phyloP scores from a whole-genome alignment of 2,888 invertebrate genomes.

The Odontomyia ornata region DNA sequence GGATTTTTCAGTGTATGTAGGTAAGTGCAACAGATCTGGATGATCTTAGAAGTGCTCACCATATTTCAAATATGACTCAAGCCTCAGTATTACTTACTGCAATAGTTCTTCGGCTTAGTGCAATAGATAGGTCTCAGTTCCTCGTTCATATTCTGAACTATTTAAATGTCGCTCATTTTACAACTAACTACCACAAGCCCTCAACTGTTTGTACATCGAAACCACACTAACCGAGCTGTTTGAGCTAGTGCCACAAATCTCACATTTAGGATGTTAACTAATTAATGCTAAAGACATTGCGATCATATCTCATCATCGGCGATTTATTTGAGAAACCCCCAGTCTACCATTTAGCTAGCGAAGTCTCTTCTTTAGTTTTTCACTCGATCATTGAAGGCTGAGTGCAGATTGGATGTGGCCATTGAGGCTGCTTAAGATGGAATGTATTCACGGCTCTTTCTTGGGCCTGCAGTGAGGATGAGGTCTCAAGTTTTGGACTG shows the following conservation, averaged over 20 bases:
- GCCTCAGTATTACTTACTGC: too few species aligned
- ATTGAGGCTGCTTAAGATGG: not conserved
- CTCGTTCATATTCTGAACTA: conserved; percentile 3
- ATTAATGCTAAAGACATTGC: conserved; percentile 21
- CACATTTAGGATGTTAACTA: conserved; percentile 19
- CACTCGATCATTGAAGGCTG: too few species aligned
- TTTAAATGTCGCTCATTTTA: conserved; percentile 10
- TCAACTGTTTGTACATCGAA: too few species aligned
- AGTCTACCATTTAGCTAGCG: not conserved
- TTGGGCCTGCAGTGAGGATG: not conserved
- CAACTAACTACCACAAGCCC: too few species aligned
- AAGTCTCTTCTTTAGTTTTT: too few species aligned
- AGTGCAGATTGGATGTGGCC: not conserved
- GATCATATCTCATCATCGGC: conserved; percentile 1
- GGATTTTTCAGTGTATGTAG: too few species aligned
- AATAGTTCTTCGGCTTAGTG: too few species aligned
- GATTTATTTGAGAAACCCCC: not conserved
- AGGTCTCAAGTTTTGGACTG: not conserved
- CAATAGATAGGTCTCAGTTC: too few species aligned
- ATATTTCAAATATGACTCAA: too few species aligned
- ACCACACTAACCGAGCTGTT: not conserved
- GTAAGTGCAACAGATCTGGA: too few species aligned
- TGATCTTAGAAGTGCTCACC: too few species aligned
- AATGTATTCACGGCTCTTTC: not conserved
- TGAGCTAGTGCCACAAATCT: not conserved